These are phyloP conservation scores for Lithodes maja DNA, from an alignment of 2,888 invertebrate genomes.

Conservation along the genomic window DNA sequence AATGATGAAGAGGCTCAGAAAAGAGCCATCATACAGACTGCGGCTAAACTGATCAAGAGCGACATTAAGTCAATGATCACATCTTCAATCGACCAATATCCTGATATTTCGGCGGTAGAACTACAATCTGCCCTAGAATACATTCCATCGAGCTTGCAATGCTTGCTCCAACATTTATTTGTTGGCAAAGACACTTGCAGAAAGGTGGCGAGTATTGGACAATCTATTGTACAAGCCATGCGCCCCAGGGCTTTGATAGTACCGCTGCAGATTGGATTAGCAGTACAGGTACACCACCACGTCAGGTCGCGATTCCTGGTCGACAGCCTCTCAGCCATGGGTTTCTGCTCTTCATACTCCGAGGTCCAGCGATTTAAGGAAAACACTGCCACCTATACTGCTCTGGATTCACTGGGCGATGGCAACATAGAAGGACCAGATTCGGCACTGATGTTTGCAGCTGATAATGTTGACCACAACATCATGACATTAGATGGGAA, in stretches of 20 bases:
- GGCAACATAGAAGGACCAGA: slow-evolving; percentile 38
- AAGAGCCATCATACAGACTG: slow-evolving; percentile 30
- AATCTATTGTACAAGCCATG: slow-evolving; percentile 32
- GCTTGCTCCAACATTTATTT: slow-evolving; percentile 2
- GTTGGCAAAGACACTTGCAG: slow-evolving; percentile 15
- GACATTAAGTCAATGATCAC: slow-evolving; percentile 29
- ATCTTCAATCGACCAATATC: slow-evolving; percentile 24
- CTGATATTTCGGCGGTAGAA: slow-evolving; percentile 5
- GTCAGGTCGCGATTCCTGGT: slow-evolving; percentile 27
- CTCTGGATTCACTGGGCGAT: slow-evolving; percentile 29
- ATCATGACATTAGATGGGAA: slow-evolving; percentile 32
- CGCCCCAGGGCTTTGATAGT: slow-evolving; percentile 7
- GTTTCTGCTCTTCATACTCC: slow-evolving; percentile 32
- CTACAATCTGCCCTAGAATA: slow-evolving; percentile 6
- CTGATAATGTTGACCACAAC: slow-evolving; percentile 41
- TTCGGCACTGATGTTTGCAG: slow-evolving; percentile 34
- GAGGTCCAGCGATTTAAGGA: slow-evolving; percentile 37
- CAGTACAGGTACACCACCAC: slow-evolving; percentile 37
- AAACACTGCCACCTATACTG: slow-evolving; percentile 29
- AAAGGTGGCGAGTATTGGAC: slow-evolving; percentile 26
- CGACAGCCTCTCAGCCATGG: slow-evolving; percentile 41
- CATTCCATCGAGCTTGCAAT: slow-evolving; percentile 4
- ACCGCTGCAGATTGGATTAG: slow-evolving; percentile 25
- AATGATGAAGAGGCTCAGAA: slow-evolving; percentile 23
- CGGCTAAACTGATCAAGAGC: slow-evolving; percentile 32